phyloP scores from a whole-genome alignment of 2,888 invertebrate species.

The Apomyelois bistriatella region DNA sequence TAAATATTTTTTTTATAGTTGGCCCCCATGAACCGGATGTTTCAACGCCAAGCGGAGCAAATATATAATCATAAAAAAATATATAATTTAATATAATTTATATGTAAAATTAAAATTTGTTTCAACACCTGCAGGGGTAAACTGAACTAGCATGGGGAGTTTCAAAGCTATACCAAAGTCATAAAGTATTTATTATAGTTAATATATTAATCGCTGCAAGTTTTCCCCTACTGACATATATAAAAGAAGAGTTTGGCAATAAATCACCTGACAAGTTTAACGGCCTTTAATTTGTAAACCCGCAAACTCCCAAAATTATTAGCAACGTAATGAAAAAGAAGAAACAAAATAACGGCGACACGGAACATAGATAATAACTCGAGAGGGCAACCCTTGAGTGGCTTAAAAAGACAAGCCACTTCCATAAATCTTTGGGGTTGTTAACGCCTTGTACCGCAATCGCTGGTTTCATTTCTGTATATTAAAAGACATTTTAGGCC shows the following conservation, averaged over 20 bases:
- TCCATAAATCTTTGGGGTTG: slow-evolving; percentile 64
- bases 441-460: slow-evolving; percentile 63
- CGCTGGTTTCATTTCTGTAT: background rate
- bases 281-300: slow-evolving; percentile 8
- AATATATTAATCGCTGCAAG: background rate
- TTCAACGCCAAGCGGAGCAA: no score
- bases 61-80: no score
- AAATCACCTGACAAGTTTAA: slow-evolving; percentile 4
- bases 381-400: slow-evolving; percentile 47
- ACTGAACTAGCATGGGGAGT: no score
- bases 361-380: slow-evolving; percentile 59
- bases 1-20: no score
- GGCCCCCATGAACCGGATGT: no score
- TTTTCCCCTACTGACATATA: background rate
- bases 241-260: background rate
- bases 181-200: no score
- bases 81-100: no score
- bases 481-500: background rate
- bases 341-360: slow-evolving; percentile 50
- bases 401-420: slow-evolving; percentile 61
- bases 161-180: no score
- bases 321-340: slow-evolving; percentile 41
- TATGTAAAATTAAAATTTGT: no score
- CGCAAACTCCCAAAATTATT: slow-evolving; percentile 43
- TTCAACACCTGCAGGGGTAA: no score